Evolutionary conservation across 2,888 invertebrate species (phyloP).

Genomic region (Timema podura): DNA sequence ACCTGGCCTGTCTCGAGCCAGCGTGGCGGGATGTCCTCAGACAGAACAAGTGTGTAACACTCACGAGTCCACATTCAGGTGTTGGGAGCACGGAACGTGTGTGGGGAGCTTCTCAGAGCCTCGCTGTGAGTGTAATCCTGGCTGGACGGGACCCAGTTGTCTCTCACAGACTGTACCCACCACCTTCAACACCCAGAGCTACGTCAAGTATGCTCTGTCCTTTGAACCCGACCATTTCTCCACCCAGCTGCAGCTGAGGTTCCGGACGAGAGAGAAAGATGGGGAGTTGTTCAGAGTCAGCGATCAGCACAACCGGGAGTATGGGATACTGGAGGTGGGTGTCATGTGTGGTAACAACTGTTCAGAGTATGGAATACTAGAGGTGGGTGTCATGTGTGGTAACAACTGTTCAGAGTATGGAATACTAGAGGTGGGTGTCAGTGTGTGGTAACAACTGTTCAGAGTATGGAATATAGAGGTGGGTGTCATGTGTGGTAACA

Average conservation of each 20-base stretch:
- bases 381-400: too few relatives aligned
- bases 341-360: too few relatives aligned
- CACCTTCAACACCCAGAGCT: constrained; percentile 51
- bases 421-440: constrained; percentile 46
- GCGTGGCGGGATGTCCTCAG: constrained; percentile 48
- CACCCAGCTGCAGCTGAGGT: constrained; percentile 52
- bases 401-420: constrained; percentile 49
- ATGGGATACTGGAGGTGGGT: constrained; percentile 50
- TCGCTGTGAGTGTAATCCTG: constrained; percentile 55
- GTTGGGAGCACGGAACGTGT: constrained; percentile 48
- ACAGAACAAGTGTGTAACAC: constrained; percentile 51
- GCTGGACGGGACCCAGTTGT: constrained; percentile 49
- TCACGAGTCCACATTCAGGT: constrained; percentile 32
- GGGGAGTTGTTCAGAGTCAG: constrained; percentile 52
- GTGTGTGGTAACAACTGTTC: too few relatives aligned
- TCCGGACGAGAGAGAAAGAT: constrained; percentile 51
- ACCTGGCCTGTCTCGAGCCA: constrained; percentile 46
- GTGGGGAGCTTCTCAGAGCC: constrained; percentile 44
- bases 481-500: constrained; percentile 21
- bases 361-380: too few relatives aligned
- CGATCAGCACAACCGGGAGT: constrained; percentile 48
- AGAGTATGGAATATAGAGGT: constrained; percentile 52
- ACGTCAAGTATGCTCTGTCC: constrained; percentile 52
- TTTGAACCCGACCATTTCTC: constrained; percentile 48
- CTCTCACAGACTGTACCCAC: constrained; percentile 43